Evolutionary conservation across 2,888 invertebrate genomes (phyloP).

Genomic region (Macaria notata): DNA sequence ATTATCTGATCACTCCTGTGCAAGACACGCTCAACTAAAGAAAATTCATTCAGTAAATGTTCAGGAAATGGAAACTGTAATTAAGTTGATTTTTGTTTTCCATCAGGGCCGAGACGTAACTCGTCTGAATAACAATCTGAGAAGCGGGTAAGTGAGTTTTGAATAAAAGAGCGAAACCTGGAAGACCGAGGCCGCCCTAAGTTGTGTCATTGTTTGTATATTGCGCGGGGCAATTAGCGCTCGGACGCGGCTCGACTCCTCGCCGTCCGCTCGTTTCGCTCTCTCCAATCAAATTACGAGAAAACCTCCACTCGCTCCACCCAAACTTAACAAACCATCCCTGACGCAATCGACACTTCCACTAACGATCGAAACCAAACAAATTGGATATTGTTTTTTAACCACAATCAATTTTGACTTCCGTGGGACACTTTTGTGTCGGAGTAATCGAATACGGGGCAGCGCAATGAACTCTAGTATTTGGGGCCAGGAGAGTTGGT

Average conservation of each 20-base stretch:
- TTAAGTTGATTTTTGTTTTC: conserved; percentile 68
- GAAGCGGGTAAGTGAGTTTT: conserved; percentile 76
- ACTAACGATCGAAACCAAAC: conserved; percentile 54
- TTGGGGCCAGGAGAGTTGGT: no score
- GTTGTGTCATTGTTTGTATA: conserved; percentile 80
- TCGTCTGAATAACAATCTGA: conserved; percentile 73
- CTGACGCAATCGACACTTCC: conserved; percentile 65
- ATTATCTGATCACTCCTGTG: conserved; percentile 20
- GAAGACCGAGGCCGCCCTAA: conserved; percentile 63
- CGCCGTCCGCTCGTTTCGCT: conserved; percentile 48
- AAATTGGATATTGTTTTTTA: conserved; percentile 33
- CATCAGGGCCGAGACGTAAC: conserved; percentile 59
- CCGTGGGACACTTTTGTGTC: conserved; percentile 9
- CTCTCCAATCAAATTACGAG: conserved; percentile 72
- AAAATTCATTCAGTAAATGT: conserved; percentile 38
- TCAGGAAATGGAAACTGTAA: conserved; percentile 51
- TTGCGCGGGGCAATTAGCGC: conserved; percentile 79
- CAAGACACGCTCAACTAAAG: conserved; percentile 5
- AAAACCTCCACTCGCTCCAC: conserved; percentile 53
- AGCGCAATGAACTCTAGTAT: no score
- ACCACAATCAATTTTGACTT: conserved; percentile 17
- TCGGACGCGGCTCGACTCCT: conserved; percentile 59
- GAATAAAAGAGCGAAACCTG: conserved; percentile 73
- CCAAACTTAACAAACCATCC: conserved; percentile 59
- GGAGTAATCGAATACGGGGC: no score